Evolutionary conservation across 2,113 vertebrate genomes (phyloP), one percentile per base, ranked within the genome.

Genomic region (Agelaius tricolor): DNA sequence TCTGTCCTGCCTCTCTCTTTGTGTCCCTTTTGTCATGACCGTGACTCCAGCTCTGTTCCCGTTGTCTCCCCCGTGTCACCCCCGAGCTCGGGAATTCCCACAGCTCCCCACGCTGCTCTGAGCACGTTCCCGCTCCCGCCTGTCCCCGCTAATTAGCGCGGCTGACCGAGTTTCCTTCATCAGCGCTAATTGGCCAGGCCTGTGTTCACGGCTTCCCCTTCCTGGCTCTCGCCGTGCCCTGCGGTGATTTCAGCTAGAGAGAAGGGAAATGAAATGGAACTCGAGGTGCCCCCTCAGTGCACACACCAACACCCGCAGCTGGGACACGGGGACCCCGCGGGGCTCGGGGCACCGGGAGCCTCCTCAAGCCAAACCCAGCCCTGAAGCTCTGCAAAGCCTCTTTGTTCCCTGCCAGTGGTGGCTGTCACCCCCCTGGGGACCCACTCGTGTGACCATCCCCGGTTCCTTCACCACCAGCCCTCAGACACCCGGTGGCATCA

Each of bases 121-220:
- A 66, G 3, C 39, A 7, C 46, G 31, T 26, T 43, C 82, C 35
- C 28, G 8, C 35, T 83, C 72, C 63, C 7, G 0, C 4, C 2
- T 41, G 87, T 35, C 77, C 63, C n/a, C 4, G 55, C 3, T 66
- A 82, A 96, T 93, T 67, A 95, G 46, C 10, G 4, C 19, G 10
- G 69, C 65, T 84, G 87, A 94, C 81, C 9, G 17, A 6, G 10
- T 94, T 91, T 76, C 80, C 81, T 87, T 94, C 92, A 68, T 69
- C 59, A 44, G n/a, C 0, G 15, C 55, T 94, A 94, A 89, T 59
- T 93, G 71, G 59, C 81, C 68, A 4, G 55, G 59, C 3, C 69
- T 30, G 46, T 27, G 10, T 7, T 52, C 41, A 11, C 4, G 18
- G n/a, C 8, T 68, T 77, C 43, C 52, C 59, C 33, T 65, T 12